A percentile compares a stretch with the other conserved stretches of the same genome.
phyloP scores from a whole-genome alignment of 2,888 invertebrate species.

The Octonoba sinensis region DNA sequence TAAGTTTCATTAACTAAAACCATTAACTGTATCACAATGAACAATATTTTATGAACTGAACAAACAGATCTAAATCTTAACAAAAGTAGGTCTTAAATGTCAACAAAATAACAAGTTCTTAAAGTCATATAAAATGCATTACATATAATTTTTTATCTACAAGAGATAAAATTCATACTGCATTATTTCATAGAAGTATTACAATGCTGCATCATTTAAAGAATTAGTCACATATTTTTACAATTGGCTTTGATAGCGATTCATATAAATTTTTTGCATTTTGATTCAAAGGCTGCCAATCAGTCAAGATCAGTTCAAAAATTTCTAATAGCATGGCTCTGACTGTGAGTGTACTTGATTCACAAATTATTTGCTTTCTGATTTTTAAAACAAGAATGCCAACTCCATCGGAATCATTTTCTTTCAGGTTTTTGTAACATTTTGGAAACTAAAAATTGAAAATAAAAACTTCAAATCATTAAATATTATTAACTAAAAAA shows the following conservation, averaged over 20 bases:
- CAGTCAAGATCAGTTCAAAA: conserved; percentile 40
- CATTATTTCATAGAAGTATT: too few species aligned
- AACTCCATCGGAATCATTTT: conserved; percentile 25
- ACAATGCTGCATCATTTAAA: too few species aligned
- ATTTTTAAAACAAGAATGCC: conserved; percentile 24
- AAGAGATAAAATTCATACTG: too few species aligned
- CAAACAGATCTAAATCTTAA: too few species aligned
- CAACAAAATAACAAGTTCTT: too few species aligned
- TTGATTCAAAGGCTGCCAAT: conserved; percentile 26
- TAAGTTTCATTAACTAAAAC: too few species aligned
- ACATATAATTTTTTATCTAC: too few species aligned
- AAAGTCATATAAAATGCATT: too few species aligned
- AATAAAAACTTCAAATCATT: neutral
- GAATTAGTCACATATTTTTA: conserved; percentile 42
- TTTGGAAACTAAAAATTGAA: conserved; percentile 45
- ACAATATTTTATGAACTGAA: too few species aligned
- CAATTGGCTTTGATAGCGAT: conserved; percentile 40
- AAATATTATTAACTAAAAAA: neutral
- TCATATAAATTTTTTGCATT: conserved; percentile 39
- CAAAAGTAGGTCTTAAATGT: too few species aligned
- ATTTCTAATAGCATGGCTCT: conserved; percentile 50
- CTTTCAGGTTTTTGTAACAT: conserved; percentile 33
- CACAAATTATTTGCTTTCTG: conserved; percentile 43
- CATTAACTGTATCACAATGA: too few species aligned
- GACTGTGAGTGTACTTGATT: conserved; percentile 10